Evolutionary conservation across 2,888 invertebrate species (phyloP).

Genomic region (Caenorhabditis sp.): DNA sequence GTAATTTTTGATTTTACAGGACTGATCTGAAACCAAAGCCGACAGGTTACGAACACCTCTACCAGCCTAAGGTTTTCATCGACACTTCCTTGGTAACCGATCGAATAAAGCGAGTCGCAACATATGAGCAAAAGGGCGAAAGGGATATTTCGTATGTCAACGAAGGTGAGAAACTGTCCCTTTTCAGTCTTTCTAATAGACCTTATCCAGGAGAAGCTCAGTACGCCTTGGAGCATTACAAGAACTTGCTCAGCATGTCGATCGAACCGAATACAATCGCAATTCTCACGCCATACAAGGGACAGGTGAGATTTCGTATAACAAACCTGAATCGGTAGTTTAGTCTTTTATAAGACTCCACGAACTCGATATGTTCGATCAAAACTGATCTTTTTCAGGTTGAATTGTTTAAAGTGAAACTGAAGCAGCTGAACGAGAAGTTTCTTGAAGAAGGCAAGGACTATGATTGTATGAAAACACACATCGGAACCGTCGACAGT

Average conservation of each 20-base stretch:
- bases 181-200: not conserved
- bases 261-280: constrained; percentile 1
- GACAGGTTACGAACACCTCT: not conserved
- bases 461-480: not conserved
- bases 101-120: not conserved
- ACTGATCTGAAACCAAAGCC: not conserved
- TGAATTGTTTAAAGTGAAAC: not conserved
- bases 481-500: constrained; percentile 43
- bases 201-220: constrained; percentile 18
- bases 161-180: too few relatives aligned
- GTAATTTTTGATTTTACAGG: not conserved
- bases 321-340: too few relatives aligned
- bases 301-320: constrained; percentile 13
- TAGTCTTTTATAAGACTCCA: not conserved
- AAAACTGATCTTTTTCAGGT: not conserved
- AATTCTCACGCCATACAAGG: constrained; percentile 47
- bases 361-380: too few relatives aligned
- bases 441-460: not conserved
- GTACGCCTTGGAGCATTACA: constrained; percentile 8
- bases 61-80: not conserved
- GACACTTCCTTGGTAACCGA: constrained; percentile 2
- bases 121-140: not conserved
- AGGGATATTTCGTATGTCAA: not conserved
- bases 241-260: not conserved
- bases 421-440: not conserved